These are phyloP conservation scores for Scolopax rusticola DNA, from an alignment of 2,797 vertebrate genomes.

Conservation along the genomic window DNA sequence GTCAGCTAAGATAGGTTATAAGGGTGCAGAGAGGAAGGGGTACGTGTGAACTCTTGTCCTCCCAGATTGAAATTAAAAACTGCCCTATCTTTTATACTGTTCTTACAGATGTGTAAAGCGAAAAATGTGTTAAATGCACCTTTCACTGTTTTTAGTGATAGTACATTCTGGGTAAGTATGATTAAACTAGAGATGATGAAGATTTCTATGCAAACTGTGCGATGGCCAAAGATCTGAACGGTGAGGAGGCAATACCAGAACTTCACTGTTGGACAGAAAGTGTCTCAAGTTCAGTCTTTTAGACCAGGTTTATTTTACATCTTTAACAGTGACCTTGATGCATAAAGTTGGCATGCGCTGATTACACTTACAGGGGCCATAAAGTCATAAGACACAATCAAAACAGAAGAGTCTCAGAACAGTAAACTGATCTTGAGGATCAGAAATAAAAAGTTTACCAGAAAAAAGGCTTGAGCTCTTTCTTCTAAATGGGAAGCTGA, in stretches of 20 bases:
- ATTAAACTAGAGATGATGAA: background rate
- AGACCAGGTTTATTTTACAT: background rate
- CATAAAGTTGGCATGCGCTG: background rate
- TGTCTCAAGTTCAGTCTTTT: background rate
- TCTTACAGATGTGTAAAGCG: background rate
- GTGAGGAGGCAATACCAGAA: background rate
- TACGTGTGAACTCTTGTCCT: background rate
- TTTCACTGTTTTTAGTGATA: background rate
- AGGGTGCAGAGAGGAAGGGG: background rate
- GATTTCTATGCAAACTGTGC: background rate
- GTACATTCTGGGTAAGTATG: background rate
- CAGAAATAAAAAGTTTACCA: background rate
- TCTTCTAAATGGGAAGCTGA: background rate
- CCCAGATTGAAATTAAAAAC: too few relatives aligned
- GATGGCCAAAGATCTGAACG: background rate
- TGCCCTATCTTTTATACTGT: background rate
- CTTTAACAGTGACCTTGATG: background rate
- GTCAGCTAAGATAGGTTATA: background rate
- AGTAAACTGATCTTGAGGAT: background rate
- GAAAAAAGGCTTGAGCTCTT: background rate
- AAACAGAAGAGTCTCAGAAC: background rate
- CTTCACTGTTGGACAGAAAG: background rate
- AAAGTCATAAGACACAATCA: background rate
- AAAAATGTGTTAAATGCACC: background rate
- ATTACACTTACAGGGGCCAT: background rate